phyloP scores from a whole-genome alignment of 30 jellyfish, hydroid and myxozoan genomes.

The Aurelia sp. region DNA sequence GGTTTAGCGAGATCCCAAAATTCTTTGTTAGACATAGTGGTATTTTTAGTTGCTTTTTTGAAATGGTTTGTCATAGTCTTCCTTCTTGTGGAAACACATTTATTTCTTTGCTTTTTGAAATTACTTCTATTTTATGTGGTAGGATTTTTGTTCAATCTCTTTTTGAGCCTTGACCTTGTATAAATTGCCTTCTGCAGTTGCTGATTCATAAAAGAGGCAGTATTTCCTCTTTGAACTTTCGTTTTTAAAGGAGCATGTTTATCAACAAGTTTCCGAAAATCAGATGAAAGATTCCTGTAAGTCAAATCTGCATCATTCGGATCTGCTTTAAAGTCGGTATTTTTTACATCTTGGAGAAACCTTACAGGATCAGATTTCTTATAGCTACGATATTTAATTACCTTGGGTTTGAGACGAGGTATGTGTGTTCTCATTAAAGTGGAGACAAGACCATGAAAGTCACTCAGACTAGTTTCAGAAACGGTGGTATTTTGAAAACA shows the following conservation, averaged over 20 bases:
- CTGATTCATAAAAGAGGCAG: too few relatives aligned
- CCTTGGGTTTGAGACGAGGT: constrained; percentile 60
- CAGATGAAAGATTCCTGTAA: too few relatives aligned
- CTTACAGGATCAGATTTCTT: constrained; percentile 22
- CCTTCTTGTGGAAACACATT: constrained; percentile 52
- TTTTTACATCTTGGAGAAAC: constrained; percentile 43
- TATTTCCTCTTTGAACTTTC: too few relatives aligned
- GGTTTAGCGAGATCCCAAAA: constrained; percentile 35
- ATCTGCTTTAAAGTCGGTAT: constrained; percentile 39
- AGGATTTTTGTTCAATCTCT: constrained; percentile 20
- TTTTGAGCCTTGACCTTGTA: constrained; percentile 22
- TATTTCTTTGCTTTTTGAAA: constrained; percentile 41
- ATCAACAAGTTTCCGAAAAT: too few relatives aligned
- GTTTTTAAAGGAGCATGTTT: too few relatives aligned
- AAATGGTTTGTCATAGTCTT: constrained; percentile 36
- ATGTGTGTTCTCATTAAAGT: constrained; percentile 46
- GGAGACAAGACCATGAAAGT: background rate
- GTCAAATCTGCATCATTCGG: too few relatives aligned
- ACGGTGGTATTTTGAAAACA: constrained; percentile 42
- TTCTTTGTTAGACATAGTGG: constrained; percentile 36
- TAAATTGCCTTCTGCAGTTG: too few relatives aligned
- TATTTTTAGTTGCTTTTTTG: constrained; percentile 36
- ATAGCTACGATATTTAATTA: constrained; percentile 33
- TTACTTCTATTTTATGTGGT: constrained; percentile 38
- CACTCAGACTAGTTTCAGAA: constrained; percentile 40